These are phyloP conservation scores for Clarias platycephalus DNA, from an alignment of 2,797 vertebrate species.

Conservation along the genomic window DNA sequence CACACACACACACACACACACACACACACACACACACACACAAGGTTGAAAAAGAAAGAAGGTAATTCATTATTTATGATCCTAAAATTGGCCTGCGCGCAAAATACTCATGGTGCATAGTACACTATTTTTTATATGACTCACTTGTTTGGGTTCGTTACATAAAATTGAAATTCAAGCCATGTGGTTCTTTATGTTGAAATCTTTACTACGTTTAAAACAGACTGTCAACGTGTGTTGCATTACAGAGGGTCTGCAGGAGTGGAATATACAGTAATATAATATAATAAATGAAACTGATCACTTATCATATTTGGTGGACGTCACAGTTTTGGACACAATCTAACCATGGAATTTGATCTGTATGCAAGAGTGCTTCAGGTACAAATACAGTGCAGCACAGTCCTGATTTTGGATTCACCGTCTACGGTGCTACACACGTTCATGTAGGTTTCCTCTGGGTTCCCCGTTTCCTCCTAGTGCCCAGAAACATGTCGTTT, in stretches of 20 bases:
- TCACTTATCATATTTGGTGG: background rate
- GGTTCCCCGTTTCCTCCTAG: background rate
- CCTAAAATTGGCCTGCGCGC: background rate
- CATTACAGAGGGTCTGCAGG: background rate
- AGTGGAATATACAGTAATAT: too few species aligned
- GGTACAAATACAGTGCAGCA: background rate
- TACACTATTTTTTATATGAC: background rate
- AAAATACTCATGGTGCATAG: background rate
- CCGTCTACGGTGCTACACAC: background rate
- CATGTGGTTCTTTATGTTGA: too few species aligned
- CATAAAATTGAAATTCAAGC: too few species aligned
- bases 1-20: slow-evolving; percentile 37
- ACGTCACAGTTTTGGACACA: too few species aligned
- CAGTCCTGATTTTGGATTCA: background rate
- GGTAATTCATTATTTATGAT: background rate
- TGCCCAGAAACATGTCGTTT: background rate
- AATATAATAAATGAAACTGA: too few species aligned
- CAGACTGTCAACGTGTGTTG: background rate
- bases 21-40: too few species aligned
- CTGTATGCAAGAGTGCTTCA: background rate
- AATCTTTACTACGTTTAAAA: background rate
- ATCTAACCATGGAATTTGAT: background rate
- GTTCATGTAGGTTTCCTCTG: background rate
- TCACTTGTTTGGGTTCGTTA: too few species aligned
- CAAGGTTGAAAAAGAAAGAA: background rate